Evolutionary conservation across 1,140 invertebrate genomes (phyloP).

Genomic region (Tetragonula clypearis): DNA sequence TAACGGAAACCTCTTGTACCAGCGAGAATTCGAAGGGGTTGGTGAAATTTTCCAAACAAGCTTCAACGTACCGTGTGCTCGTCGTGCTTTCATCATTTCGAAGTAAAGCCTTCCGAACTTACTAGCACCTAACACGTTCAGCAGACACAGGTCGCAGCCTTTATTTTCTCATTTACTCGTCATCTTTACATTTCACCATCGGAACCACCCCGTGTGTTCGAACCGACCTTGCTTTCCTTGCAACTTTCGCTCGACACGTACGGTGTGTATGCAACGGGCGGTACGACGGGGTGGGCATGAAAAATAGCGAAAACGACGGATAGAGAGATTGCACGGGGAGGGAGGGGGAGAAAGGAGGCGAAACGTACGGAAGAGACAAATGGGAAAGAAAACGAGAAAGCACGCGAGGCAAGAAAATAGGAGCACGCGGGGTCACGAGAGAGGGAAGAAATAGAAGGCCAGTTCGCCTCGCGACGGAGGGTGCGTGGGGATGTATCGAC

Average conservation of each 20-base stretch:
- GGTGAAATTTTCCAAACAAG: no score
- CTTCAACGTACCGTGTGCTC: background rate
- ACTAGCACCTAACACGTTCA: background rate
- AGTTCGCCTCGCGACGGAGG: background rate
- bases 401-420: background rate
- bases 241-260: background rate
- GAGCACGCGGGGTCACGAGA: no score
- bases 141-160: background rate
- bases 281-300: background rate
- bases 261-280: slow-evolving; percentile 23
- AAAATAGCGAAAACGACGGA: background rate
- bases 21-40: no score
- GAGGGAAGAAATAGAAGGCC: slow-evolving; percentile 10
- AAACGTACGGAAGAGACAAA: slow-evolving; percentile 9
- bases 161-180: slow-evolving; percentile 3
- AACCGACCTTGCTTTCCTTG: background rate
- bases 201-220: background rate
- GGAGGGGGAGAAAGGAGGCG: background rate
- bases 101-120: background rate
- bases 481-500: slow-evolving; percentile 75
- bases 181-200: no score
- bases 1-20: no score
- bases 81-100: background rate
- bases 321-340: background rate
- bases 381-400: slow-evolving; percentile 27